A percentile compares a stretch with the other conserved stretches of the same genome.
These are phyloP conservation scores for Osmerus eperlanus DNA, from an alignment of 2,113 vertebrate genomes.

Conservation along the genomic window DNA sequence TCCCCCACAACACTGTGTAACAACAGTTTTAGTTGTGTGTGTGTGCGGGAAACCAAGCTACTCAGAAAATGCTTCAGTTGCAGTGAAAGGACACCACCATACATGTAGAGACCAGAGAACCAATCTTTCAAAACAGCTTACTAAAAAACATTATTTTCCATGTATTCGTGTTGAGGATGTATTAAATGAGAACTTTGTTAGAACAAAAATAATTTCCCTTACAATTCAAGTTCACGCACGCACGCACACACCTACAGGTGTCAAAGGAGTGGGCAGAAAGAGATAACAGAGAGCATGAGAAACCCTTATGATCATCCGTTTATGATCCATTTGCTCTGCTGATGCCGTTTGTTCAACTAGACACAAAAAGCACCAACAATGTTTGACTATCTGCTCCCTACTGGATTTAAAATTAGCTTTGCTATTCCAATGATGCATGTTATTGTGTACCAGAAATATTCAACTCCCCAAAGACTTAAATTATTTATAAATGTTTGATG, in stretches of 20 bases:
- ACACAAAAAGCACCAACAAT: neutral
- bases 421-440: neutral
- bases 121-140: slow-evolving; percentile 25
- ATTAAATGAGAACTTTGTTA: neutral
- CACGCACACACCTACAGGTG: slow-evolving; percentile 43
- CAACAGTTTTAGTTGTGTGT: neutral
- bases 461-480: too few species aligned
- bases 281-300: slow-evolving; percentile 60
- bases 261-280: slow-evolving; percentile 46
- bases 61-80: slow-evolving; percentile 37
- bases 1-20: slow-evolving; percentile 20
- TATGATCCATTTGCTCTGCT: slow-evolving; percentile 50
- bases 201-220: neutral
- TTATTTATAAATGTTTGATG: too few species aligned
- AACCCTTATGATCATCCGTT: slow-evolving; percentile 50
- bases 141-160: slow-evolving; percentile 9
- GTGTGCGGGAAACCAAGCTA: slow-evolving; percentile 22
- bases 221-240: neutral
- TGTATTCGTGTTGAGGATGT: neutral
- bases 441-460: too few species aligned
- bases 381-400: neutral
- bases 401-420: neutral
- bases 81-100: slow-evolving; percentile 28
- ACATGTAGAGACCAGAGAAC: slow-evolving; percentile 6
- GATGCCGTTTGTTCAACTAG: slow-evolving; percentile 32